phyloP scores from a whole-genome alignment of 2,888 invertebrate genomes.

The Desoria tigrina region DNA sequence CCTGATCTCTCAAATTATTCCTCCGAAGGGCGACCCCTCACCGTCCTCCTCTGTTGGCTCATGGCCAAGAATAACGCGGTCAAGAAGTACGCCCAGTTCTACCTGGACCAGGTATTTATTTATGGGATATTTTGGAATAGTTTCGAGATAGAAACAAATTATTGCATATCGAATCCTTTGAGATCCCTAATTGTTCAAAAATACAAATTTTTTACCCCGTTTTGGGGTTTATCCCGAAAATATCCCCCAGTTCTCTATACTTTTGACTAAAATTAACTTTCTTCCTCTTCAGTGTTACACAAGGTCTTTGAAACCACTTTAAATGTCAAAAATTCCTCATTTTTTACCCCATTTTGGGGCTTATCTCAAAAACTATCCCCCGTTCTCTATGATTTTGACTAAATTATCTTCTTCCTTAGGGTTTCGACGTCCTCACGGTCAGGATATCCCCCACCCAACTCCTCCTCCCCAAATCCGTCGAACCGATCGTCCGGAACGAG shows the following conservation, averaged over 20 bases:
- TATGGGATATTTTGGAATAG: no score
- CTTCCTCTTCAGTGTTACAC: no score
- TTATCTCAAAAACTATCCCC: no score
- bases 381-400: neutral
- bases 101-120: constrained; percentile 77
- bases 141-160: no score
- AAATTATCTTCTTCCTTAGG: no score
- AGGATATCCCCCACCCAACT: constrained; percentile 80
- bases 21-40: constrained; percentile 68
- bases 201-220: no score
- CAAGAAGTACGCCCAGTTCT: constrained; percentile 78
- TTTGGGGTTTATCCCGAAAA: no score
- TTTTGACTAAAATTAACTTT: no score
- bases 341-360: no score
- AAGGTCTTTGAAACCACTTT: no score
- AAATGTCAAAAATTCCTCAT: no score
- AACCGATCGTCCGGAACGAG: constrained; percentile 39
- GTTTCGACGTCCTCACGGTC: constrained; percentile 81
- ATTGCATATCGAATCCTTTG: neutral
- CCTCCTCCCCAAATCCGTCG: constrained; percentile 69
- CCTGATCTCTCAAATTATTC: constrained; percentile 35
- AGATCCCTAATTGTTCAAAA: neutral
- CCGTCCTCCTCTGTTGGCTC: constrained; percentile 81
- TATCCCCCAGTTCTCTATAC: no score
- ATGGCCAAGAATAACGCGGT: constrained; percentile 79